Evolutionary conservation across 2,797 vertebrate species (phyloP).

Genomic region (Gymnocypris eckloni): DNA sequence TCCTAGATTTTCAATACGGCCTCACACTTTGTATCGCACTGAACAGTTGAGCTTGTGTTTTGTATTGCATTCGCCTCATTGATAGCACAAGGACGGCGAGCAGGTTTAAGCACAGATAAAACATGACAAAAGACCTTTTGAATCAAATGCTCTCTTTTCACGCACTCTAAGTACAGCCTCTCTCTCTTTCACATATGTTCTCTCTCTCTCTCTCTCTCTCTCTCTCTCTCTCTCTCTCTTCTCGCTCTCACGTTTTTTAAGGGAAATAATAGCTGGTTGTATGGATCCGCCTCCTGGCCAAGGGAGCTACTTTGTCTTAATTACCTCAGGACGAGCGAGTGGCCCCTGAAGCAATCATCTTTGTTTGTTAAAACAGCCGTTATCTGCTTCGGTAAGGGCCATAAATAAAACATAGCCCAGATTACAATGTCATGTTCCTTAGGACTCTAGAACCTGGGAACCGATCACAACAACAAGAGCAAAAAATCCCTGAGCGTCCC

Average conservation of each 20-base stretch:
- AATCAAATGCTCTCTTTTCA: slow-evolving; percentile 67
- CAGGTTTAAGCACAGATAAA: slow-evolving; percentile 75
- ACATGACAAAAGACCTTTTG: slow-evolving; percentile 65
- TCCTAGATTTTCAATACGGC: not conserved
- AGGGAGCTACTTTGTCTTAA: slow-evolving; percentile 85
- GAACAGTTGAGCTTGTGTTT: slow-evolving; percentile 36
- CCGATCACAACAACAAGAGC: slow-evolving; percentile 74
- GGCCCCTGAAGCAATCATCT: slow-evolving; percentile 87
- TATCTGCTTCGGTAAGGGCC: slow-evolving; percentile 74
- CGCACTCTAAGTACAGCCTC: slow-evolving; percentile 21
- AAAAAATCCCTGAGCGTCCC: slow-evolving; percentile 71
- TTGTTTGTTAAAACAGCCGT: slow-evolving; percentile 85
- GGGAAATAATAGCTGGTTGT: slow-evolving; percentile 67
- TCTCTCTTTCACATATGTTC: slow-evolving; percentile 10
- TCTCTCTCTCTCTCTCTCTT: slow-evolving; percentile 6
- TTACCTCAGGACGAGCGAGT: slow-evolving; percentile 83
- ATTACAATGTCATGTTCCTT: slow-evolving; percentile 82
- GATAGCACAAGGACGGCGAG: slow-evolving; percentile 61
- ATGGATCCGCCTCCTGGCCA: slow-evolving; percentile 73
- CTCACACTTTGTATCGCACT: not conserved
- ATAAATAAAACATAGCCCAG: slow-evolving; percentile 89
- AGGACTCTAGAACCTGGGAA: slow-evolving; percentile 78
- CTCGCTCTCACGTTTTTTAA: slow-evolving; percentile 42
- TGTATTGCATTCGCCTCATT: slow-evolving; percentile 52
- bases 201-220: slow-evolving; percentile 26